Evolutionary conservation across 1,140 invertebrate genomes (phyloP).

Genomic region (Trypoxylus dichotomus): DNA sequence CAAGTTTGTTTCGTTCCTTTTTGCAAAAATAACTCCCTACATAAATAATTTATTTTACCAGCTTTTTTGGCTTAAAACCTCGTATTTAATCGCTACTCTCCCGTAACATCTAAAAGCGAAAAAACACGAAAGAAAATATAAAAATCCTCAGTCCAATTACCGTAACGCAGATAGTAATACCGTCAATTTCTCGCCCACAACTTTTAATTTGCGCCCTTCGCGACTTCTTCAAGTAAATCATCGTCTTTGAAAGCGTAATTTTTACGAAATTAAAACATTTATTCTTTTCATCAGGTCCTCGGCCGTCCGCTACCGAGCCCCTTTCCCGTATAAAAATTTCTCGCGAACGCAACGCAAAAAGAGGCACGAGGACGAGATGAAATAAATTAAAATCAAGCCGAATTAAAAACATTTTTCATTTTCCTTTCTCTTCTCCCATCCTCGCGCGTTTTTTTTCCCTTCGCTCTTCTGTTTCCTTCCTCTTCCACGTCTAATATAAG

Average conservation of each 20-base stretch:
- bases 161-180: background rate
- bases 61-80: too few relatives aligned
- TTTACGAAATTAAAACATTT: background rate
- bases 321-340: background rate
- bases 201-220: background rate
- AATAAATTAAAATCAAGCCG: background rate
- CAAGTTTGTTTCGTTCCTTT: too few relatives aligned
- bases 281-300: background rate
- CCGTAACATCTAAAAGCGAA: too few relatives aligned
- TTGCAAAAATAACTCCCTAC: too few relatives aligned
- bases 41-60: too few relatives aligned
- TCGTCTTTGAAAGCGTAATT: background rate
- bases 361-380: background rate
- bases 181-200: background rate
- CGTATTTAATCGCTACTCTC: too few relatives aligned
- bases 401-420: constrained; percentile 1
- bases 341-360: background rate
- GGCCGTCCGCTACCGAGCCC: too few relatives aligned
- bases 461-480: background rate
- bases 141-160: too few relatives aligned
- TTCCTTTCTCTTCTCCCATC: background rate
- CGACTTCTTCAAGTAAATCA: background rate
- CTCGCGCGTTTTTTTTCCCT: background rate
- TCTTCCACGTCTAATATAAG: background rate
- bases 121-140: too few relatives aligned